Conservation (phyloP, 2,888 invertebrate genomes). For the Plebejus anna region DNA sequence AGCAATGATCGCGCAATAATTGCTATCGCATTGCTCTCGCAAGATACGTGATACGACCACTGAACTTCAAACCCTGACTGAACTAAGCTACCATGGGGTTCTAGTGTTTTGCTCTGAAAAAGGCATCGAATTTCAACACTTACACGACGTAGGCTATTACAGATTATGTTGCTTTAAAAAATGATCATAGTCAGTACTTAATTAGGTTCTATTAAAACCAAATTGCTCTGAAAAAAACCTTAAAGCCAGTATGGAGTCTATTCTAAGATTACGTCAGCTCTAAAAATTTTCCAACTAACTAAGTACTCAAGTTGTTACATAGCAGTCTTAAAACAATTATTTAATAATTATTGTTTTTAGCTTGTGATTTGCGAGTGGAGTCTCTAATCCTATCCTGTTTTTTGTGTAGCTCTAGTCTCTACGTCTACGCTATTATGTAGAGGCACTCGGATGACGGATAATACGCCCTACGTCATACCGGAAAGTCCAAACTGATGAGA, state of each 20-base stretch:
- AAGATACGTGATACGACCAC: background rate
- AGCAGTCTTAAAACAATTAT: background rate
- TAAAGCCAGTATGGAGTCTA: too few relatives aligned
- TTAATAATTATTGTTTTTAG: background rate
- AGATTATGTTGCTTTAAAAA: too few relatives aligned
- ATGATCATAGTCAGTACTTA: too few relatives aligned
- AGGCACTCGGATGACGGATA: slow-evolving; percentile 2
- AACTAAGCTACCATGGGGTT: too few relatives aligned
- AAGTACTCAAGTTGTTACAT: background rate
- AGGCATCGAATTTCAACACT: too few relatives aligned
- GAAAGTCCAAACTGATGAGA: slow-evolving; percentile 17
- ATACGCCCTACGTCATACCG: slow-evolving; percentile 13
- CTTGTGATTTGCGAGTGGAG: background rate
- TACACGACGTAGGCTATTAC: too few relatives aligned
- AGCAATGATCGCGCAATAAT: too few relatives aligned
- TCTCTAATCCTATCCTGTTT: background rate
- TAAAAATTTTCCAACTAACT: background rate
- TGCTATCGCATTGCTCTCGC: too few relatives aligned
- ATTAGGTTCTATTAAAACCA: too few relatives aligned
- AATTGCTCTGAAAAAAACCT: too few relatives aligned
- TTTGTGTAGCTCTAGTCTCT: background rate
- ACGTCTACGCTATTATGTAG: background rate
- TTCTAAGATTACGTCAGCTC: background rate
- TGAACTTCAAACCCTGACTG: too few relatives aligned
- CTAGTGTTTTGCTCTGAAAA: too few relatives aligned